phyloP scores from a whole-genome alignment of 2,797 vertebrate genomes.

The Acipenser transmontanus region DNA sequence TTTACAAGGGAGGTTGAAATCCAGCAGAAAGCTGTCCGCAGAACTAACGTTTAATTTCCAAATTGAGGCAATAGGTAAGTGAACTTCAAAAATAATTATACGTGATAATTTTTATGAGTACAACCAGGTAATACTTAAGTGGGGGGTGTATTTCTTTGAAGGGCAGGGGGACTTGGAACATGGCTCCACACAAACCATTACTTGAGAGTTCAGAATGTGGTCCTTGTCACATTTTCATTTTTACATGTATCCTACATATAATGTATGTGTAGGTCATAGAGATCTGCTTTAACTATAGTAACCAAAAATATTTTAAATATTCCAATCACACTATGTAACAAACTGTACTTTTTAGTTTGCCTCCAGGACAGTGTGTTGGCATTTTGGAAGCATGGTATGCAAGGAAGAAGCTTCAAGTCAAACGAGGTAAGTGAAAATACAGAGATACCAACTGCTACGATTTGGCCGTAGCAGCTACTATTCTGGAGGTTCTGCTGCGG shows the following conservation, averaged over 20 bases:
- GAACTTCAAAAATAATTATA: conserved; percentile 12
- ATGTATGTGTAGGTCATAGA: too few species aligned
- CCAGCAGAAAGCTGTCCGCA: conserved; percentile 83
- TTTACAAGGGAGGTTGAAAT: conserved; percentile 87
- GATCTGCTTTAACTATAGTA: too few species aligned
- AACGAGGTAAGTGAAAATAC: conserved; percentile 71
- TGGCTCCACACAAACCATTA: too few species aligned
- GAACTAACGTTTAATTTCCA: conserved; percentile 92
- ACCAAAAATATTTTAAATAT: too few species aligned
- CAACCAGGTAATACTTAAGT: conserved; percentile 1
- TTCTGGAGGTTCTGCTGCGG: too few species aligned
- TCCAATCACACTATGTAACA: neutral
- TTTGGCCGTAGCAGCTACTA: too few species aligned
- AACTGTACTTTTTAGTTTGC: conserved; percentile 66
- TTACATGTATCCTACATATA: too few species aligned
- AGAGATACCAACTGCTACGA: neutral
- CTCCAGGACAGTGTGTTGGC: conserved; percentile 95
- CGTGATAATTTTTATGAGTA: conserved; percentile 4
- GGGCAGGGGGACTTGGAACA: too few species aligned
- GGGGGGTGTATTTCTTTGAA: too few species aligned
- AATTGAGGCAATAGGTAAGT: conserved; percentile 83
- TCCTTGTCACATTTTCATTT: too few species aligned
- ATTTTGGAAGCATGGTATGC: conserved; percentile 98
- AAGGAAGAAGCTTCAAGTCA: conserved; percentile 94
- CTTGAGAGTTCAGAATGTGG: too few species aligned